phyloP scores from a whole-genome alignment of 2,888 invertebrate genomes.

The Agelastica alni region DNA sequence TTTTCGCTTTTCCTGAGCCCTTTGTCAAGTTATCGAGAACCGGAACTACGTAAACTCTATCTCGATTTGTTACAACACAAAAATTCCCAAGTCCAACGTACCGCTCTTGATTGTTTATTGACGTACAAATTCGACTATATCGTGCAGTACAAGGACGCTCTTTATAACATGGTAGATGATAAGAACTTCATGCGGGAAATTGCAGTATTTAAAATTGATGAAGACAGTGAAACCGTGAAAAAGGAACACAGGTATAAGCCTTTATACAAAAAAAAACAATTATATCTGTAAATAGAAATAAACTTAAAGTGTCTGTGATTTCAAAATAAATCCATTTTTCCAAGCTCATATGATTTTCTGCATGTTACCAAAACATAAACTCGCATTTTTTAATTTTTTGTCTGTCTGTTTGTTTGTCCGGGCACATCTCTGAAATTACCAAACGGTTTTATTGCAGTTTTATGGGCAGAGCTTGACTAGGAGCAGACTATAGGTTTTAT shows the following conservation, averaged over 20 bases:
- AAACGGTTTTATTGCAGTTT: too few species aligned
- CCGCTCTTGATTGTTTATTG: conserved; percentile 83
- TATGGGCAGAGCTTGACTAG: too few species aligned
- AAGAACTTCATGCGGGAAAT: conserved; percentile 87
- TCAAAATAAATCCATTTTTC: too few species aligned
- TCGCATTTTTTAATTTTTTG: too few species aligned
- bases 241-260: conserved; percentile 65
- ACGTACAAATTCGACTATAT: conserved; percentile 83
- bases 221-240: conserved; percentile 69
- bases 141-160: conserved; percentile 76
- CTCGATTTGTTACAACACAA: conserved; percentile 80
- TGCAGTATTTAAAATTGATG: conserved; percentile 77
- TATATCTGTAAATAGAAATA: too few species aligned
- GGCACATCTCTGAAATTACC: too few species aligned
- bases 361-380: too few species aligned
- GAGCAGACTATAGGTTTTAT: too few species aligned
- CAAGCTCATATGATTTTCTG: too few species aligned
- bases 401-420: too few species aligned
- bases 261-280: not conserved
- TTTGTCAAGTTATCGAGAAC: conserved; percentile 75
- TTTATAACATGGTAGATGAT: conserved; percentile 82
- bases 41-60: conserved; percentile 74
- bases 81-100: conserved; percentile 79
- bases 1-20: conserved; percentile 83
- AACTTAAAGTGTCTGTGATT: too few species aligned